Conservation (phyloP, 2,888 invertebrate species). For the Cephus sareptanus region DNA sequence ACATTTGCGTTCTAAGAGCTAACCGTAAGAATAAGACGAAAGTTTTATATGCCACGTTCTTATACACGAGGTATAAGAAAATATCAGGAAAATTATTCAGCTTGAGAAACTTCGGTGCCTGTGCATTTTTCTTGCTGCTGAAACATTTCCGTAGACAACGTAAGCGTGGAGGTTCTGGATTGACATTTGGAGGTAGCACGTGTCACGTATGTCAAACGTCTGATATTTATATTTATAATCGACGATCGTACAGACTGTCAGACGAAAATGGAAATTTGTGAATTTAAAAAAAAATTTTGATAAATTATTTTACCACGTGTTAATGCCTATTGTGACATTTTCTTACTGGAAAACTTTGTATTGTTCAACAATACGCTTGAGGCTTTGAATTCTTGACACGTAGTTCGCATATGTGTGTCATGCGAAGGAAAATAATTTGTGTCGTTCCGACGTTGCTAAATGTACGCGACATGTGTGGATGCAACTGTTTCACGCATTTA, state of each 20-base stretch:
- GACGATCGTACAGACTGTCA: no score
- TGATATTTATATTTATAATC: no score
- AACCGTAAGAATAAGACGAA: neutral
- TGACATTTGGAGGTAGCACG: neutral
- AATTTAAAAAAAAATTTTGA: no score
- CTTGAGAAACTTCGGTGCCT: neutral
- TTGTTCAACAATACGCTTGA: no score
- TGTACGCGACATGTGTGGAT: neutral
- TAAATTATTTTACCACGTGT: no score
- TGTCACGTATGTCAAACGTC: no score
- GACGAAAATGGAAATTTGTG: no score
- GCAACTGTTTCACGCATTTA: neutral
- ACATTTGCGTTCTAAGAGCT: neutral
- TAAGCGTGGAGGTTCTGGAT: neutral
- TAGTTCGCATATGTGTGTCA: neutral
- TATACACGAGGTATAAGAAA: neutral
- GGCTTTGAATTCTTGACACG: neutral
- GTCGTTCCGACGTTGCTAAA: neutral
- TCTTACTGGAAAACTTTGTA: no score
- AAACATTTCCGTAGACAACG: neutral
- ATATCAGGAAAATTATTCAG: neutral
- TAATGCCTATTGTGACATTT: no score
- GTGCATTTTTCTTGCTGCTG: neutral
- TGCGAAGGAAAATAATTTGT: neutral
- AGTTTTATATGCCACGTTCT: neutral